A percentile compares a stretch with the other conserved stretches of the same genome.
These are phyloP conservation scores for Stegastes partitus DNA, from an alignment of 2,113 vertebrate species.

Conservation along the genomic window DNA sequence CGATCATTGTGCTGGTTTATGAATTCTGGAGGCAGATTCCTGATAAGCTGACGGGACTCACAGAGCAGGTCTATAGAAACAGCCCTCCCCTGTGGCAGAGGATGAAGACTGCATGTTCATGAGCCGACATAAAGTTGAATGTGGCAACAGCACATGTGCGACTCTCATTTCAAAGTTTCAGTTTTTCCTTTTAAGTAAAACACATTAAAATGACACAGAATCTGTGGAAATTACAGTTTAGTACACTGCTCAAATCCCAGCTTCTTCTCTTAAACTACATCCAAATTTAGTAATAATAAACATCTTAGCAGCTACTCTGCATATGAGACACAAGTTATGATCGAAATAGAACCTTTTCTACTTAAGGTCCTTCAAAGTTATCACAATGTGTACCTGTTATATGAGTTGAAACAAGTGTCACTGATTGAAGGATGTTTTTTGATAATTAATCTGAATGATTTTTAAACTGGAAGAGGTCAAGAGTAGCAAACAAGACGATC, in stretches of 20 bases:
- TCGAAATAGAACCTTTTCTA: background rate
- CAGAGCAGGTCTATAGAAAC: conserved; percentile 1
- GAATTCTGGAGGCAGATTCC: background rate
- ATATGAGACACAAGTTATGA: background rate
- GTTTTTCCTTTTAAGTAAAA: background rate
- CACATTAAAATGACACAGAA: background rate
- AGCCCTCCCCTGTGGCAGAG: conserved; percentile 37
- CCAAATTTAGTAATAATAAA: background rate
- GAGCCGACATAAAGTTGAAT: conserved; percentile 3
- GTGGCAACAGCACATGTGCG: background rate
- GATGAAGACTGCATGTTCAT: conserved; percentile 7
- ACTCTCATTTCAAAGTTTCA: background rate
- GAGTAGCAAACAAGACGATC: background rate
- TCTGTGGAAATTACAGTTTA: background rate
- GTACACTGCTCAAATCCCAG: background rate
- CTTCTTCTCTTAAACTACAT: background rate
- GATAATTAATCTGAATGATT: background rate
- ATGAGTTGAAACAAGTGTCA: too few relatives aligned
- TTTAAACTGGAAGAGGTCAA: background rate
- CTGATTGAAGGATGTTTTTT: background rate
- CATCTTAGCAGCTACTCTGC: background rate
- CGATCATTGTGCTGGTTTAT: conserved; percentile 9
- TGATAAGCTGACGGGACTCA: conserved; percentile 27
- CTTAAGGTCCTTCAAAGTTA: background rate
- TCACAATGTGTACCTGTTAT: too few relatives aligned